Evolutionary conservation across 2,888 invertebrate genomes (phyloP).

Genomic region (Yponomeuta malinellus): DNA sequence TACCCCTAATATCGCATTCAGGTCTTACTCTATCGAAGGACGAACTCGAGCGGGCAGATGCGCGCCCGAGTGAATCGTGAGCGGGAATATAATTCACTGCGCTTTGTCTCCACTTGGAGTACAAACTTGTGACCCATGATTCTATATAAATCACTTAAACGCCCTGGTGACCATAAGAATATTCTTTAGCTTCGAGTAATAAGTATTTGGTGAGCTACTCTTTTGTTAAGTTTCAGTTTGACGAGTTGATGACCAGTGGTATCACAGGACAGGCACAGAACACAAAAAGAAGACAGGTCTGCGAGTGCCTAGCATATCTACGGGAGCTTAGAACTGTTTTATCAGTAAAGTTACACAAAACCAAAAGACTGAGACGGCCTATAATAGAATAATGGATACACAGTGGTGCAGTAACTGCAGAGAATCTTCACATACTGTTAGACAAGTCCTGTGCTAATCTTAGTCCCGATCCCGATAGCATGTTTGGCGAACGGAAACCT

Average conservation of each 20-base stretch:
- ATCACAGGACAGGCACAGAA: not conserved
- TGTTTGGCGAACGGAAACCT: too few relatives aligned
- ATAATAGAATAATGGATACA: not conserved
- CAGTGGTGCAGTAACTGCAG: too few relatives aligned
- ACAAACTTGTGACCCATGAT: not conserved
- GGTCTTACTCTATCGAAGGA: constrained; percentile 52
- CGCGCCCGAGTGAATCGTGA: constrained; percentile 56
- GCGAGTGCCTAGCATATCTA: not conserved
- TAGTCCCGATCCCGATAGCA: too few relatives aligned
- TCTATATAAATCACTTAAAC: not conserved
- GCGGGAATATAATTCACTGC: constrained; percentile 11
- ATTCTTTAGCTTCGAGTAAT: not conserved
- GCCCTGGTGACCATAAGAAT: not conserved
- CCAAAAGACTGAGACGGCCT: not conserved
- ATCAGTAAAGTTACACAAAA: not conserved
- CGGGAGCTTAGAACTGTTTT: not conserved
- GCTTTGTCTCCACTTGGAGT: constrained; percentile 4
- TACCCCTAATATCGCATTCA: constrained; percentile 39
- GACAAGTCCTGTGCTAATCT: not conserved
- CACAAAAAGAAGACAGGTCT: not conserved
- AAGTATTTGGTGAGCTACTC: not conserved
- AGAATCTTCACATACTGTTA: not conserved
- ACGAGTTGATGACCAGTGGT: not conserved
- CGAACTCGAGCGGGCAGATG: constrained; percentile 57
- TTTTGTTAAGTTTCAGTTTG: not conserved